Evolutionary conservation across 2,797 vertebrate genomes (phyloP).

Genomic region (Sarcophilus harrisii): DNA sequence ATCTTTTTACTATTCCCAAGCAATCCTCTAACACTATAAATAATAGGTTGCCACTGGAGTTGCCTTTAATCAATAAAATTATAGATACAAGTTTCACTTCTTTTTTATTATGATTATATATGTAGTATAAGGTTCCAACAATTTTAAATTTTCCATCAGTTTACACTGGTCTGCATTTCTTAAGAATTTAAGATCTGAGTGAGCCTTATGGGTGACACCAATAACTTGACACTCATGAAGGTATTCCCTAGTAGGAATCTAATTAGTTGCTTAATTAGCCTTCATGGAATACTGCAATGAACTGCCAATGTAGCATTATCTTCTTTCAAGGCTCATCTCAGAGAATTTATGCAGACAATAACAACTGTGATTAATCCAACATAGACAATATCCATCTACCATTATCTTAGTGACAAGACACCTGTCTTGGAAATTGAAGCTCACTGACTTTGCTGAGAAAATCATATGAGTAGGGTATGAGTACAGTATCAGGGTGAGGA

Average conservation of each 20-base stretch:
- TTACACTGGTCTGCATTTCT: background rate
- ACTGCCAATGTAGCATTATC: constrained; percentile 70
- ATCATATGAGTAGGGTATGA: constrained; percentile 35
- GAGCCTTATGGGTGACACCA: constrained; percentile 5
- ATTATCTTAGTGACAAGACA: constrained; percentile 56
- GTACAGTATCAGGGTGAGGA: constrained; percentile 2
- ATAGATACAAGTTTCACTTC: background rate
- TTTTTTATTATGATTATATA: background rate
- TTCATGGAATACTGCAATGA: constrained; percentile 71
- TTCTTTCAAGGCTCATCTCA: constrained; percentile 74
- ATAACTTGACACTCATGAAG: constrained; percentile 49
- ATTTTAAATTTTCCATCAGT: background rate
- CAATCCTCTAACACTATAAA: background rate
- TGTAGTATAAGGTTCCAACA: background rate
- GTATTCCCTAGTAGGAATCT: constrained; percentile 14
- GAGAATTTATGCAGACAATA: constrained; percentile 63
- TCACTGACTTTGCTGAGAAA: constrained; percentile 50
- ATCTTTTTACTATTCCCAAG: background rate
- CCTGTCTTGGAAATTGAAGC: constrained; percentile 42
- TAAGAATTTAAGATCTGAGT: constrained; percentile 3
- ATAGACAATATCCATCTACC: background rate
- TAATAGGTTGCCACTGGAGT: background rate
- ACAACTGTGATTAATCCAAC: constrained; percentile 69
- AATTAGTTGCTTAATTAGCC: constrained; percentile 82
- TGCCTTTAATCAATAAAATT: background rate